A percentile compares a stretch with the other conserved stretches of the same genome.
Evolutionary conservation across 2,888 invertebrate genomes (phyloP).

Genomic region (Prenolepis imparis): DNA sequence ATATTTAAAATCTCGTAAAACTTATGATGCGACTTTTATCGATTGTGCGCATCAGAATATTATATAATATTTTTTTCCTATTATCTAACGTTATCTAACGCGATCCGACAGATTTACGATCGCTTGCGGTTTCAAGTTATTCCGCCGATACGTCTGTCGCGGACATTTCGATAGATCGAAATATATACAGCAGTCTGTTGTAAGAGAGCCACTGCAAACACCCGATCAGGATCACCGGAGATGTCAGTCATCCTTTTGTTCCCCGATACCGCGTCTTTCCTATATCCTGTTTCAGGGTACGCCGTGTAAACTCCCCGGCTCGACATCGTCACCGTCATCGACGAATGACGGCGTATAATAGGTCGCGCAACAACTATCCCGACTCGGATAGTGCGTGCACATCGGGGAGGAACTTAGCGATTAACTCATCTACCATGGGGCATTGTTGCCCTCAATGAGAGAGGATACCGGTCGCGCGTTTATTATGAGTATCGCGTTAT

Average conservation of each 20-base stretch:
- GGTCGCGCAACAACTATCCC: constrained; percentile 64
- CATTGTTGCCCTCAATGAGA: constrained; percentile 86
- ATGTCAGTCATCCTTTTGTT: constrained; percentile 81
- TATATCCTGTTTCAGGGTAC: constrained; percentile 47
- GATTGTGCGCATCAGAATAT: not conserved
- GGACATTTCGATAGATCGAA: constrained; percentile 28
- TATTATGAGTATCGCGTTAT: constrained; percentile 82
- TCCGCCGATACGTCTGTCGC: not conserved
- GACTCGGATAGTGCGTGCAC: constrained; percentile 66
- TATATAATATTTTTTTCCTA: not conserved
- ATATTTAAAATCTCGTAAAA: not conserved
- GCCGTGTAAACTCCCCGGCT: constrained; percentile 31
- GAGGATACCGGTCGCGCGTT: constrained; percentile 79
- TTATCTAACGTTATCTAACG: not conserved
- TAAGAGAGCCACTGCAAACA: constrained; percentile 62
- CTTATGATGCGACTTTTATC: not conserved
- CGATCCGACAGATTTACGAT: not conserved
- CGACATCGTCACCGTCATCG: constrained; percentile 58
- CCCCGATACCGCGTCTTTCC: constrained; percentile 77
- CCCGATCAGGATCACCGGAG: constrained; percentile 80
- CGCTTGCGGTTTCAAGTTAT: not conserved
- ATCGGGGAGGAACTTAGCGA: constrained; percentile 85
- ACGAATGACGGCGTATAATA: constrained; percentile 68
- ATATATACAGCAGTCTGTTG: not conserved
- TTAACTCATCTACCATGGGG: constrained; percentile 85